A percentile compares a stretch with the other conserved stretches of the same genome.
phyloP scores from a whole-genome alignment of 2,797 vertebrate species.

The Stomatorhinus walkeri region DNA sequence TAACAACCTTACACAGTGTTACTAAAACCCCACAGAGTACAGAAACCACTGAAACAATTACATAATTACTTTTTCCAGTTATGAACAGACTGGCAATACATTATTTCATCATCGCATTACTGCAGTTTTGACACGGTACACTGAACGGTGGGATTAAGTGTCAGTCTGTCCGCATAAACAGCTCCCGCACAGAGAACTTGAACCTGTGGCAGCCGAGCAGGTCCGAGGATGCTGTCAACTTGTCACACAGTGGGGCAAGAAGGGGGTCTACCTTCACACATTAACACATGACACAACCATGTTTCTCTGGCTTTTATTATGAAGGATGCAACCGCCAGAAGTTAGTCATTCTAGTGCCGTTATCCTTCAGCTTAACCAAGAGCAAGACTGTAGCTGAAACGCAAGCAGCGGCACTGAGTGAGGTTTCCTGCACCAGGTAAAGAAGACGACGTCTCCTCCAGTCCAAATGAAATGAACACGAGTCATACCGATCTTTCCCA shows the following conservation, averaged over 20 bases:
- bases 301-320: neutral
- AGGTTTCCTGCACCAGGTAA: neutral
- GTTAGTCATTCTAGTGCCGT: neutral
- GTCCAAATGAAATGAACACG: neutral
- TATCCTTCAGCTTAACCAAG: neutral
- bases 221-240: neutral
- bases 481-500: neutral
- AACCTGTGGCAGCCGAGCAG: neutral
- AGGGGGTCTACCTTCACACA: neutral
- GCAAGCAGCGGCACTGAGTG: neutral
- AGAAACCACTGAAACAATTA: slow-evolving; percentile 2
- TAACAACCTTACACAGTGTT: neutral
- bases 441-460: neutral
- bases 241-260: neutral
- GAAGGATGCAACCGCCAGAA: neutral
- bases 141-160: neutral
- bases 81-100: neutral
- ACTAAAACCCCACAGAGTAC: neutral
- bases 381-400: neutral
- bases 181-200: neutral
- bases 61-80: neutral
- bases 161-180: neutral
- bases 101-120: neutral
- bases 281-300: neutral
- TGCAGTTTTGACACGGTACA: neutral